Conservation (phyloP, 2,888 invertebrate genomes). For the Cryptus armator region DNA sequence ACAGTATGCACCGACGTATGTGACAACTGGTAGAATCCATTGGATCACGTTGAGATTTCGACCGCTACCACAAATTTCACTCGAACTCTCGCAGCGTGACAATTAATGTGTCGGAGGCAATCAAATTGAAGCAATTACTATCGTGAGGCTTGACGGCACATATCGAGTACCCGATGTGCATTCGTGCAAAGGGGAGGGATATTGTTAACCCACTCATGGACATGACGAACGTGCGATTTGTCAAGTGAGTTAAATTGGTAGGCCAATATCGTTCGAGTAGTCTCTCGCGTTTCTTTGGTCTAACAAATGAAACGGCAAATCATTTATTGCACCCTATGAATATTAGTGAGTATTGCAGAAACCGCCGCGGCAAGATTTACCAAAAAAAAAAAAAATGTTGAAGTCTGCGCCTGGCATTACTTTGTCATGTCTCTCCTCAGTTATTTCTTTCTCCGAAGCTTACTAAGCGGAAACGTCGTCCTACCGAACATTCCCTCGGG, state of each 20-base stretch:
- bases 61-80: slow-evolving; percentile 38
- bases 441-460: slow-evolving; percentile 3
- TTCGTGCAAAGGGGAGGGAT: slow-evolving; percentile 8
- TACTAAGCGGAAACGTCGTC: neutral
- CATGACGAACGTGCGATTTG: slow-evolving; percentile 52
- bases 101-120: slow-evolving; percentile 53
- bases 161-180: slow-evolving; percentile 50
- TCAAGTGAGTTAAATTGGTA: slow-evolving; percentile 55
- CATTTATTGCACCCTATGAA: neutral
- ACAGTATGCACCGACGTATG: too few species aligned
- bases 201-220: neutral
- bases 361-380: neutral
- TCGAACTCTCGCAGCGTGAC: slow-evolving; percentile 40
- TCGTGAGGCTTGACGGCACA: slow-evolving; percentile 45
- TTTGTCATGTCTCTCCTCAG: slow-evolving; percentile 26
- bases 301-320: neutral
- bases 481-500: neutral
- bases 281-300: slow-evolving; percentile 26
- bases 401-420: slow-evolving; percentile 13
- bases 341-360: neutral
- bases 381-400: slow-evolving; percentile 8
- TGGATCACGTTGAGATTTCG: slow-evolving; percentile 25
- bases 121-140: slow-evolving; percentile 63
- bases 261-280: slow-evolving; percentile 45
- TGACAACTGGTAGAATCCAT: neutral